Evolutionary conservation across 2,113 vertebrate genomes (phyloP), one percentile per base, ranked within the genome.

Genomic region (Brachirus orientalis): DNA sequence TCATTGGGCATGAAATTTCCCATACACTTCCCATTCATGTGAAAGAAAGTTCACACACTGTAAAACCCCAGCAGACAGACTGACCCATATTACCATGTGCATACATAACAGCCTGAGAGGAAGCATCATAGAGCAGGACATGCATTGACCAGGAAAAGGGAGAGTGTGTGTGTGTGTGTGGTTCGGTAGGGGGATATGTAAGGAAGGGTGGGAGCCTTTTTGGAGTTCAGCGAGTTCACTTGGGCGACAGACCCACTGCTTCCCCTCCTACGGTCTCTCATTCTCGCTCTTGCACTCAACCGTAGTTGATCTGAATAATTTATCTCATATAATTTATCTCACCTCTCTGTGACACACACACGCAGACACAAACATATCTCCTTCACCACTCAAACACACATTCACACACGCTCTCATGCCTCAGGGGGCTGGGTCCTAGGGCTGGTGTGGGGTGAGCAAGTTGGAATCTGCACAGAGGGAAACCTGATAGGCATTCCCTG

Each of bases 401-500:
- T 50, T 46, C 66, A 82, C 45, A 37, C 75, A 54, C 6, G 16
- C 60, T 63, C 54, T 44, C 67, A 82, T 20, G 69, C 77, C 69
- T 76, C 40, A 19, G 65, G 75, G 79, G 60, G 53, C 51, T 72
- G 13, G 51, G 75, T 86, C 74, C 66, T 53, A 83, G 81, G 78
- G 78, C 66, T 81, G 83, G 72, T 87, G 86, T 80, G 61, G 77
- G 77, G 83, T 66, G 76, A 86, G 75, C 73, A 54, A 74, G 80
- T 75, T 88, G 79, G 88, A 92, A 86, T 90, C 90, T 83, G 86
- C 84, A 79, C 84, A 62, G 63, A 74, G 77, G 85, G 90, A 90
- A 93, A 91, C 88, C 85, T 86, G 90, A 93, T 92, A 88, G 85
- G 75, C 76, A 51, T 86, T 80, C 75, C 67, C 77, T 73, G 76